A percentile compares a stretch with the other conserved stretches of the same genome.
Evolutionary conservation across 2,797 vertebrate species (phyloP).

Genomic region (Protosalanx chinensis): DNA sequence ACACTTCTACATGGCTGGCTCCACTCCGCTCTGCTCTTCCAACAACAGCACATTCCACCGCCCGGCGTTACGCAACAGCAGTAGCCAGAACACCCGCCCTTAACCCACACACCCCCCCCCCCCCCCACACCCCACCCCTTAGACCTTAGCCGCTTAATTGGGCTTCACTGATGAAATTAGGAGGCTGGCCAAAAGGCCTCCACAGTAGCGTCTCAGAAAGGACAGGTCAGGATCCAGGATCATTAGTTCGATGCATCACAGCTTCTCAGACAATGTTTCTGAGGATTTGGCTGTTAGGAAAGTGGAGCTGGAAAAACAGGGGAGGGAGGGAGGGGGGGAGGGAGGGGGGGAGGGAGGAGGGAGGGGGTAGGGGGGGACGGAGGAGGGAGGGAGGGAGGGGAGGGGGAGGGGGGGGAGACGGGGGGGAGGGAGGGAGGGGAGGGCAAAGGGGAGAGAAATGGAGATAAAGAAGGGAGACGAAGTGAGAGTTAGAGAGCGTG

Average conservation of each 20-base stretch:
- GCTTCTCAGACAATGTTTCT: constrained; percentile 51
- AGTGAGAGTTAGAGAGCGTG: no score
- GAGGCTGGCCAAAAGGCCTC: constrained; percentile 58
- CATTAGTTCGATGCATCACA: constrained; percentile 60
- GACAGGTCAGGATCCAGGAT: constrained; percentile 53
- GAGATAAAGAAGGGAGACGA: no score
- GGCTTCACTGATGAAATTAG: constrained; percentile 72
- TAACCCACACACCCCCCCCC: neutral
- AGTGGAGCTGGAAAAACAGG: constrained; percentile 51
- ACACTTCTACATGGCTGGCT: neutral
- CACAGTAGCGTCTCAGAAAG: constrained; percentile 53
- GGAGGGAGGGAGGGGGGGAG: constrained; percentile 12
- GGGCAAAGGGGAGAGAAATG: no score
- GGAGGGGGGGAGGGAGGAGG: no score
- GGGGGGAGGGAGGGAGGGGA: no score
- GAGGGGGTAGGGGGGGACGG: no score
- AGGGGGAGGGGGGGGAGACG: no score
- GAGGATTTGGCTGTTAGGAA: constrained; percentile 31
- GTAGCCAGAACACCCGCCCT: constrained; percentile 47
- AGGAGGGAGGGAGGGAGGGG: no score
- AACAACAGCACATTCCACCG: constrained; percentile 44
- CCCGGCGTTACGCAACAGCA: constrained; percentile 51
- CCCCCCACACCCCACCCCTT: constrained; percentile 21
- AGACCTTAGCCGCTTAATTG: constrained; percentile 59
- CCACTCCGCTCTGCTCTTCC: neutral